These are phyloP conservation scores for Himalopsyche phryganea DNA, from an alignment of 1,140 invertebrate genomes.

Conservation along the genomic window DNA sequence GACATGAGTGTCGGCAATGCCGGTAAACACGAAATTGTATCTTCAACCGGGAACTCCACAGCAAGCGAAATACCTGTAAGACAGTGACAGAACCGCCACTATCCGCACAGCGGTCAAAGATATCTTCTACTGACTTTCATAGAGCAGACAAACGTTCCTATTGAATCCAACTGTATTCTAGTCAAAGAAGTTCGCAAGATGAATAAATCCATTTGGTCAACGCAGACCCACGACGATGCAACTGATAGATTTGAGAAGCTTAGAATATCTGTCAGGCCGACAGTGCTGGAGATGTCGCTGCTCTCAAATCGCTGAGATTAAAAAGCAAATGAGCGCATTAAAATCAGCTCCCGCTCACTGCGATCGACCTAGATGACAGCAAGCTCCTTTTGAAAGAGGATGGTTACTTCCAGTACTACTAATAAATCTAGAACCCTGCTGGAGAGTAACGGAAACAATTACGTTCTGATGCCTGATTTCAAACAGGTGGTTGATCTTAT, in stretches of 20 bases:
- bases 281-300: conserved; percentile 48
- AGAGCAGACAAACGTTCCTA: conserved; percentile 61
- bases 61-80: background rate
- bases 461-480: conserved; percentile 83
- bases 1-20: conserved; percentile 51
- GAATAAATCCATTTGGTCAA: conserved; percentile 38
- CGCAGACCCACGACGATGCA: conserved; percentile 51
- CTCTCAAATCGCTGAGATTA: conserved; percentile 59
- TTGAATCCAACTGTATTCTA: conserved; percentile 57
- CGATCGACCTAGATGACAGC: conserved; percentile 44
- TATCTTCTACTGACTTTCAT: conserved; percentile 59
- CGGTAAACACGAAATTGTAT: conserved; percentile 45
- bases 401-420: conserved; percentile 28
- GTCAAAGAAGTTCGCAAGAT: conserved; percentile 44
- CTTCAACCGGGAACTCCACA: conserved; percentile 40
- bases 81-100: background rate
- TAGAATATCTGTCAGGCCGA: conserved; percentile 52
- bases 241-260: conserved; percentile 56
- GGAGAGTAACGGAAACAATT: conserved; percentile 53
- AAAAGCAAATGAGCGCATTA: conserved; percentile 56
- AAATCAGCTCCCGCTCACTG: conserved; percentile 49
- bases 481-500: conserved; percentile 83
- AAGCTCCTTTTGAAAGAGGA: conserved; percentile 62
- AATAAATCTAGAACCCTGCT: conserved; percentile 50
- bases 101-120: background rate